Evolutionary conservation across 35 echinoderm and acorn worm genomes (phyloP).

Genomic region (Holothuria glaberrima): DNA sequence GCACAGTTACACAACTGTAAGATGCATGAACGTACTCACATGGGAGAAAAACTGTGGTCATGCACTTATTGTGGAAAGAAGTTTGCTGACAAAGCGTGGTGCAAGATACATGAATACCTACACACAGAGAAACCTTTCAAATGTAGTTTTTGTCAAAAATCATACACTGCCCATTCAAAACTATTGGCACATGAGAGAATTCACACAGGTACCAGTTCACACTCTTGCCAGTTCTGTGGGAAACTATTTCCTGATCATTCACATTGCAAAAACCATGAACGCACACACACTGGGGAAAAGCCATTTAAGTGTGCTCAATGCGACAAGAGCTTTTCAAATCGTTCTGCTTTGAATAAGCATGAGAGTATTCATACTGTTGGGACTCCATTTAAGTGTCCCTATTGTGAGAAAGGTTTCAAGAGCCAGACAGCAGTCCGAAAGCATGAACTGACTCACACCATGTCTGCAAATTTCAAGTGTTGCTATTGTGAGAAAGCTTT

Average conservation of each 20-base stretch:
- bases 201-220: background rate
- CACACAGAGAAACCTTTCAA: conserved; percentile 55
- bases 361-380: conserved; percentile 14
- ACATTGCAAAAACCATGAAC: conserved; percentile 4
- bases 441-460: conserved; percentile 21
- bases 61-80: conserved; percentile 65
- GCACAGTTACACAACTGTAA: background rate
- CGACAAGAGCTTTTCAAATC: conserved; percentile 12
- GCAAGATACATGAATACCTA: conserved; percentile 58
- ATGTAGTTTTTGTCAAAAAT: background rate
- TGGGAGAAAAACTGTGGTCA: conserved; percentile 6
- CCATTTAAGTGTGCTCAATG: conserved; percentile 23
- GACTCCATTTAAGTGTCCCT: conserved; percentile 16
- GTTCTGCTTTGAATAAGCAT: conserved; percentile 1
- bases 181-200: background rate
- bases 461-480: background rate
- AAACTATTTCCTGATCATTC: background rate
- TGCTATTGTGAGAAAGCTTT: conserved; percentile 33
- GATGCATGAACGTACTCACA: conserved; percentile 26
- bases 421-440: background rate
- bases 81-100: conserved; percentile 47
- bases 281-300: conserved; percentile 4
- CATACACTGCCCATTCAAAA: background rate
- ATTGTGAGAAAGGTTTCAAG: conserved; percentile 42
- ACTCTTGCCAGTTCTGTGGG: conserved; percentile 6